These are phyloP conservation scores for Echeneis naucrates DNA, from an alignment of 2,797 vertebrate genomes.

Conservation along the genomic window DNA sequence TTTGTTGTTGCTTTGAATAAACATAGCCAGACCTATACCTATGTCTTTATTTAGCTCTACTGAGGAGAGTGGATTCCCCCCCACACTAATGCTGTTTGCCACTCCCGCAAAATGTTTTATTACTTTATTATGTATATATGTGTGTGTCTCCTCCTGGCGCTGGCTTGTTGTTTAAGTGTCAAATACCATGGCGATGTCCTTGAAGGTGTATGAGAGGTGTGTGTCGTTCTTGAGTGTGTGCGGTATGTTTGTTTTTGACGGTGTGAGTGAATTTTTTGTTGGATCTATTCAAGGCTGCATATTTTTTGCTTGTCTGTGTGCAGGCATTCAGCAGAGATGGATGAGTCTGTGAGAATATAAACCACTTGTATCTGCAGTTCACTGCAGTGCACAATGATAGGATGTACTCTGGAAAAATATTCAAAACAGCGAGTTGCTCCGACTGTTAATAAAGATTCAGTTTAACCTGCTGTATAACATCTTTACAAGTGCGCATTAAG, in stretches of 20 bases:
- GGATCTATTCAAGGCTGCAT: slow-evolving; percentile 37
- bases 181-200: slow-evolving; percentile 30
- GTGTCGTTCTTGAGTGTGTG: slow-evolving; percentile 44
- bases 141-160: slow-evolving; percentile 3
- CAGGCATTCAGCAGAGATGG: background rate
- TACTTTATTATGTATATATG: background rate
- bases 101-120: background rate
- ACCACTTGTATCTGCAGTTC: slow-evolving; percentile 25
- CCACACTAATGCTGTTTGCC: background rate
- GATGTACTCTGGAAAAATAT: background rate
- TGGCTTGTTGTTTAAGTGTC: slow-evolving; percentile 22
- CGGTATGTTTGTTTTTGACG: slow-evolving; percentile 49
- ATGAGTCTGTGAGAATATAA: slow-evolving; percentile 1
- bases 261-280: slow-evolving; percentile 27
- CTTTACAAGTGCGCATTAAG: slow-evolving; percentile 66
- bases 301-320: slow-evolving; percentile 9
- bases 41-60: slow-evolving; percentile 21
- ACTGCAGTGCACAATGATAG: slow-evolving; percentile 11
- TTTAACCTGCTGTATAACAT: slow-evolving; percentile 63
- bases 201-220: slow-evolving; percentile 42
- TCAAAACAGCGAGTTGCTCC: slow-evolving; percentile 6
- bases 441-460: slow-evolving; percentile 63
- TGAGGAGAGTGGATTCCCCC: slow-evolving; percentile 3
- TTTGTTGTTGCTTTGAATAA: slow-evolving; percentile 55
- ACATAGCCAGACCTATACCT: slow-evolving; percentile 37